Base-by-base conservation (phyloP, 2,113 vertebrate species). In the Aldabrachelys gigantea region DNA sequence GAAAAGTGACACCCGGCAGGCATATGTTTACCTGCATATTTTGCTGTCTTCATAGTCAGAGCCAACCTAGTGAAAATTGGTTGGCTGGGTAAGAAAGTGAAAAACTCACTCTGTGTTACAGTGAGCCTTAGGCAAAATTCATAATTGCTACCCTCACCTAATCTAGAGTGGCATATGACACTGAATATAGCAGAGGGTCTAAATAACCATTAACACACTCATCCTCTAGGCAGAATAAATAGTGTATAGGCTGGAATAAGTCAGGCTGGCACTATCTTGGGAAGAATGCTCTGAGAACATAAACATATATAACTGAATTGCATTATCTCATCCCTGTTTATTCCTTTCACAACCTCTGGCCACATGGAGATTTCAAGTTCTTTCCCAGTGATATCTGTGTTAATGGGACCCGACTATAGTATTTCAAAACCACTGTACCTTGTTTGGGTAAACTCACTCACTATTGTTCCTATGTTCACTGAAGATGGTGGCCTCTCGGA, bases 261-360 rank as follows among this genome's bases (percentile, higher is more conserved):
- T 35, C 76, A 92, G 50, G 80, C 47, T 91, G 93, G 62, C 3
- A 27, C 41, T 21, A 53, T 50, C 91, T 93, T 96, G 94, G 80
- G 90, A 96, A 96, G 88, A 93, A 4, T 83, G 87, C 91, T 96
- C 82, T 62, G 80, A 96, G 90, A 91, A 81, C 87, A 93, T 91
- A 79, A 38, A 38, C 49, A 89, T 80, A 94, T 38, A 88, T 95
- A 92, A 96, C 91, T 90, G 19, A 97, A 96, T 95, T 90, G 52
- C 92, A 95, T 96, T 96, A 94, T 80, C 92, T 85, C 17, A 80
- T 59, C 92, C 76, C 59, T 95, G 89, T 92, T 91, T 95, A 84
- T 94, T 87, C 93, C 88, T 97, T 95, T 96, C 89, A 96, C 84
- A 80, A 94, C 78, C 86, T 96, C 96, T 96, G 92, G 78, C 94